phyloP scores from a whole-genome alignment of 2,113 vertebrate genomes.

The Otocyon megalotis region DNA sequence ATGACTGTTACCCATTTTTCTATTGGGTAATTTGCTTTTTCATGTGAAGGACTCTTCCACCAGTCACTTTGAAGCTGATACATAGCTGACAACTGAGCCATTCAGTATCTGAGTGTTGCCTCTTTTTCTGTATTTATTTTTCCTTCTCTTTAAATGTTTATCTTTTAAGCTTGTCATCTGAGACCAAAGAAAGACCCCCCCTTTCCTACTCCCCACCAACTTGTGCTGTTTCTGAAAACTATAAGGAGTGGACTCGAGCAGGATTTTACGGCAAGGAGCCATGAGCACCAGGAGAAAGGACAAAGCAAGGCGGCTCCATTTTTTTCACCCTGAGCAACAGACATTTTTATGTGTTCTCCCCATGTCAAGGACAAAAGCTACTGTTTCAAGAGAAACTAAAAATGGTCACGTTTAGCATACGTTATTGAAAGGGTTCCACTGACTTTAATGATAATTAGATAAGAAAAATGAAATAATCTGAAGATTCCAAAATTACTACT shows the following conservation, averaged over 20 bases:
- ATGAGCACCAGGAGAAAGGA: background rate
- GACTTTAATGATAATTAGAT: background rate
- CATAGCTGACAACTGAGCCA: background rate
- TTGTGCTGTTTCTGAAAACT: background rate
- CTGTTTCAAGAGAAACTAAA: background rate
- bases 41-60: background rate
- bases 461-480: slow-evolving; percentile 27
- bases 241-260: background rate
- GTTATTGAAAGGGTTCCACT: background rate
- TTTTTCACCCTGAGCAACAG: background rate
- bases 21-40: background rate
- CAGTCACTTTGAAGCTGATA: background rate
- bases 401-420: background rate
- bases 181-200: slow-evolving; percentile 10
- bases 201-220: background rate
- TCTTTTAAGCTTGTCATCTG: background rate
- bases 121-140: slow-evolving; percentile 2
- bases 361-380: background rate
- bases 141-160: background rate
- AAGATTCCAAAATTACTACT: slow-evolving; percentile 9
- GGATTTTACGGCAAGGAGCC: background rate
- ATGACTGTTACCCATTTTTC: background rate
- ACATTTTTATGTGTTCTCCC: background rate
- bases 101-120: background rate
- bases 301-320: background rate